Conservation (phyloP, 1,140 invertebrate genomes). For the Saccostrea cuccullata region DNA sequence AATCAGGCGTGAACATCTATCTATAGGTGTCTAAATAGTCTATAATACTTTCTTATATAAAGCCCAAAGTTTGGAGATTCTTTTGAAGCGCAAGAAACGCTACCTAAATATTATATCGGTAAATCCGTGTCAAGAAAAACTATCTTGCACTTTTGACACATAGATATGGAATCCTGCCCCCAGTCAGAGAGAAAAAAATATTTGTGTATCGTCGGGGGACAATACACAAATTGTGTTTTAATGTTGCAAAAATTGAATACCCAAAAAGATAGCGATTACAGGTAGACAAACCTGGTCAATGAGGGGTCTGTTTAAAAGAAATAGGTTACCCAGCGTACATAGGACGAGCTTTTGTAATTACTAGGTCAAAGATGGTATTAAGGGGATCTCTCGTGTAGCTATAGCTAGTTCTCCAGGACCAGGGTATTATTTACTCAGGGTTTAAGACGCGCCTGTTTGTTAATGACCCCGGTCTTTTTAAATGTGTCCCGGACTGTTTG, state of each 20-base stretch:
- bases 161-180: background rate
- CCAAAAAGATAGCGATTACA: background rate
- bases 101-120: background rate
- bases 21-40: background rate
- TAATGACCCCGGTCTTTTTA: conserved; percentile 22
- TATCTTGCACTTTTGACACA: conserved; percentile 12
- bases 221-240: conserved; percentile 5
- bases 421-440: conserved; percentile 8
- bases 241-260: background rate
- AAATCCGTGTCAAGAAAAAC: conserved; percentile 7
- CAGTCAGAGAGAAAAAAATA: background rate
- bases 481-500: background rate
- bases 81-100: background rate
- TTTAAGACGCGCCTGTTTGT: background rate
- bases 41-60: background rate
- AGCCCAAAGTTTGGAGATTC: background rate
- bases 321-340: background rate
- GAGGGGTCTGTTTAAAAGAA: background rate
- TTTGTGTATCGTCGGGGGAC: background rate
- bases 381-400: background rate
- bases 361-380: conserved; percentile 28
- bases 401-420: background rate
- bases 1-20: background rate
- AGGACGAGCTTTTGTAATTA: conserved; percentile 15
- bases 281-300: background rate